Evolutionary conservation across 2,797 vertebrate genomes (phyloP), one percentile per base, ranked within the genome.

Genomic region (Podarcis siculus): DNA sequence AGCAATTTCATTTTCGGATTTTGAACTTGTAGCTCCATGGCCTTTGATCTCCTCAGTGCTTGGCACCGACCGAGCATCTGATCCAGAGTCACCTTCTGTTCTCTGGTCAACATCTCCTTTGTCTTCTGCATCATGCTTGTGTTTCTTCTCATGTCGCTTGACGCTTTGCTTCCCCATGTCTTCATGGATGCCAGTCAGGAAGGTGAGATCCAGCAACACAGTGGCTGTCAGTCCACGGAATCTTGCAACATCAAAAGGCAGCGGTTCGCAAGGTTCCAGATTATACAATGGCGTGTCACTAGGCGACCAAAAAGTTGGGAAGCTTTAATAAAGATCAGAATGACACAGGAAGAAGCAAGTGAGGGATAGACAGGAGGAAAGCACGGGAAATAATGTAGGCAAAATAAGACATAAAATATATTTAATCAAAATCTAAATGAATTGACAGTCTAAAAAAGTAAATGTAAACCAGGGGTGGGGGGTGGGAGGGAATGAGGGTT

Each of bases 241-340:
- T 95, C 98, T 98, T 0, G 98, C 97, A 94, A 99, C 98, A 12
- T 99, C 99, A 67, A 99, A 99, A 66, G 98, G 98, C 96, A 99
- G 97, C 3, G 99, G 98, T 95, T 99, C 99, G 19, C 98, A 99
- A 73, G 99, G 98, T 87, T 99, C 99, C 98, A 99, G 97, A 96
- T 99, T 99, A 97, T 99, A 99, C 90, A 99, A 86, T 0, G 99
- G 99, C 89, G 99, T 99, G 97, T 99, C 99, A 98, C 99, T 99
- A 99, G 99, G 98, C 95, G 98, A 99, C 98, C 99, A 99, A 98
- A 99, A 99, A 99, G 98, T 98, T 98, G 98, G 98, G 98, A 99
- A 99, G 98, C 98, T 99, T 99, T 98, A 98, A 98, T 98, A 96
- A 98, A 97, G 97, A 97, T 95, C 96, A 97, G 97, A 98, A 97